Conservation (phyloP, 2,888 invertebrate genomes). For the Callimorpha dominula region DNA sequence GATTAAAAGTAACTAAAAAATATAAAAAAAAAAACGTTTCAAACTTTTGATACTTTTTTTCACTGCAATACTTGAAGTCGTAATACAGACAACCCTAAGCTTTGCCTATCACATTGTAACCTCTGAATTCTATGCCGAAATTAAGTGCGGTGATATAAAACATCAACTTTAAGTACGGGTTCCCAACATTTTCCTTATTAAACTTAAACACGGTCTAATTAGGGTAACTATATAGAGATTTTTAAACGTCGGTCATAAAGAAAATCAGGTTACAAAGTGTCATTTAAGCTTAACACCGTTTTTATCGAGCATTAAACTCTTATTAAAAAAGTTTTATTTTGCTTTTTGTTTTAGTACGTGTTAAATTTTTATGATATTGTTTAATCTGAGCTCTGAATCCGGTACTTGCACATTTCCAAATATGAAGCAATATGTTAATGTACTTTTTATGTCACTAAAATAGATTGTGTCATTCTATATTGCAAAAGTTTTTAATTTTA, state of each 20-base stretch:
- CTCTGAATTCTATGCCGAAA: conserved; percentile 35
- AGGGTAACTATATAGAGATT: conserved; percentile 52
- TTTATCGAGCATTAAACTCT: conserved; percentile 10
- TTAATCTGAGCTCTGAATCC: neutral
- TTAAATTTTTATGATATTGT: conserved; percentile 13
- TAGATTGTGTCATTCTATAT: too few relatives aligned
- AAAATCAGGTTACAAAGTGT: conserved; percentile 19
- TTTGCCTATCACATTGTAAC: conserved; percentile 46
- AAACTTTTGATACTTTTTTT: neutral
- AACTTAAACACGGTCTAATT: conserved; percentile 52
- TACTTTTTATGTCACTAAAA: too few relatives aligned
- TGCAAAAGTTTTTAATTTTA: too few relatives aligned
- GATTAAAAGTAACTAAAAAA: too few relatives aligned
- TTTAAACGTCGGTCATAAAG: conserved; percentile 25
- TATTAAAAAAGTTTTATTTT: conserved; percentile 45
- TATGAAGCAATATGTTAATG: too few relatives aligned
- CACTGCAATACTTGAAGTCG: neutral
- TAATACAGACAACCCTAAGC: conserved; percentile 13
- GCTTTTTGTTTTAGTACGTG: conserved; percentile 37
- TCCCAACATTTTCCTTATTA: conserved; percentile 40
- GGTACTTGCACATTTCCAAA: neutral
- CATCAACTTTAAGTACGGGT: conserved; percentile 43
- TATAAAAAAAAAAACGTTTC: too few relatives aligned
- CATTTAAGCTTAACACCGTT: conserved; percentile 11
- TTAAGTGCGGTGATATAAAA: conserved; percentile 50